Evolutionary conservation across 2,113 vertebrate genomes (phyloP).

Genomic region (Mastomys natalensis): DNA sequence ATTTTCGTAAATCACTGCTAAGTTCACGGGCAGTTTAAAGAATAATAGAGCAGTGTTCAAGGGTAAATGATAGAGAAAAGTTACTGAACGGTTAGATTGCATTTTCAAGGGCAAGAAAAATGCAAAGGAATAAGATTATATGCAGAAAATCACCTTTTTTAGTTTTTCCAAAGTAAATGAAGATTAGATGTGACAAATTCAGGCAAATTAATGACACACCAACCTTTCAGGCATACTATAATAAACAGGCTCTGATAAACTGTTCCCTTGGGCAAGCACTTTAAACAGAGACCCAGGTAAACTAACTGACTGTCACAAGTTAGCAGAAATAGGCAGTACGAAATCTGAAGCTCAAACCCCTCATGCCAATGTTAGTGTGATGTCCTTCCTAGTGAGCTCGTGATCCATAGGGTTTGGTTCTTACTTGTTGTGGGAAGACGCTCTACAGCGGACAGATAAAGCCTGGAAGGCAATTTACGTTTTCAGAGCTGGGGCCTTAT

Average conservation of each 20-base stretch:
- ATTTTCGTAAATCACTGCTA: background rate
- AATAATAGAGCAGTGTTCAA: background rate
- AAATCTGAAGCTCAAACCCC: background rate
- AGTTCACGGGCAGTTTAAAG: background rate
- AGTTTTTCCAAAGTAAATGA: background rate
- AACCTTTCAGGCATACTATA: background rate
- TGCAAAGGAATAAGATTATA: background rate
- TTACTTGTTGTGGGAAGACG: background rate
- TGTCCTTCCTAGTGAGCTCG: slow-evolving; percentile 21
- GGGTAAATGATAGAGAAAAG: background rate
- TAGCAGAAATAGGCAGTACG: background rate
- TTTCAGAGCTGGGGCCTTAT: slow-evolving; percentile 63
- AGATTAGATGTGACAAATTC: background rate
- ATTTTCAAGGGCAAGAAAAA: slow-evolving; percentile 46
- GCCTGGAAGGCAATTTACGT: slow-evolving; percentile 42
- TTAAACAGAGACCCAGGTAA: background rate
- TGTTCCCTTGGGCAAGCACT: background rate
- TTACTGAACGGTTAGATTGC: background rate
- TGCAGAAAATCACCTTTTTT: background rate
- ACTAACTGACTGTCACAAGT: background rate
- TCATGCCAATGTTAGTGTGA: background rate
- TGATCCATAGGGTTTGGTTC: background rate
- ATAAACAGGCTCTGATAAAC: background rate
- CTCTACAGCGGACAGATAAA: slow-evolving; percentile 57
- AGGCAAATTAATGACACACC: background rate